phyloP scores from a whole-genome alignment of 2,888 invertebrate species.

The Tribolium freemani region DNA sequence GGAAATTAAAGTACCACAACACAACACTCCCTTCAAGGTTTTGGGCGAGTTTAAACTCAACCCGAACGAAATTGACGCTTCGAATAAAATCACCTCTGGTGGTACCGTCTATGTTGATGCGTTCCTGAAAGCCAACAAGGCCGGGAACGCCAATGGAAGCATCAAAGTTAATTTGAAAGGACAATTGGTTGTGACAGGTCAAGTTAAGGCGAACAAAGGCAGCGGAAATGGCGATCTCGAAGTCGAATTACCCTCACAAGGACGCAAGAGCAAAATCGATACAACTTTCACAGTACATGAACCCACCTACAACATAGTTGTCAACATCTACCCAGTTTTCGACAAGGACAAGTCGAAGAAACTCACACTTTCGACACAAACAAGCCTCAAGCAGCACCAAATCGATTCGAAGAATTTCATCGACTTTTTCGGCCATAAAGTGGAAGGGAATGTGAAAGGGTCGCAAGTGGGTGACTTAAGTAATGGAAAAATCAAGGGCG shows the following conservation, averaged over 20 bases:
- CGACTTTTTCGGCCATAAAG: conserved; percentile 69
- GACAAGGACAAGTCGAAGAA: conserved; percentile 80
- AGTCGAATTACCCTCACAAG: conserved; percentile 73
- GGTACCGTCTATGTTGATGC: conserved; percentile 71
- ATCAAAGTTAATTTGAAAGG: conserved; percentile 76
- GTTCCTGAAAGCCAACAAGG: conserved; percentile 69
- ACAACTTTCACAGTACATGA: conserved; percentile 75
- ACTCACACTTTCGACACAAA: conserved; percentile 76
- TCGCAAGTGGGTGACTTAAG: conserved; percentile 66
- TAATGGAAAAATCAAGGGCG: conserved; percentile 68
- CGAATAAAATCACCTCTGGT: conserved; percentile 71
- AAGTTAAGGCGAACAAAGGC: conserved; percentile 75
- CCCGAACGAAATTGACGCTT: conserved; percentile 67
- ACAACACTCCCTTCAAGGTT: conserved; percentile 71
- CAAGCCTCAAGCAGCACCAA: conserved; percentile 69
- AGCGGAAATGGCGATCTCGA: conserved; percentile 75
- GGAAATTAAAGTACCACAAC: conserved; percentile 72
- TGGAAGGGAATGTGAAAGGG: conserved; percentile 69
- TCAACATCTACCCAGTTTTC: conserved; percentile 78
- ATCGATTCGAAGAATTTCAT: conserved; percentile 74
- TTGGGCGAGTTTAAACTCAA: conserved; percentile 52
- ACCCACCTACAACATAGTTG: conserved; percentile 74
- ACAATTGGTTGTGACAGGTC: conserved; percentile 74
- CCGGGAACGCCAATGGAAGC: conserved; percentile 67
- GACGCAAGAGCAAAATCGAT: conserved; percentile 75